Conservation (phyloP, 2,888 invertebrate genomes). For the Lingula anatina region DNA sequence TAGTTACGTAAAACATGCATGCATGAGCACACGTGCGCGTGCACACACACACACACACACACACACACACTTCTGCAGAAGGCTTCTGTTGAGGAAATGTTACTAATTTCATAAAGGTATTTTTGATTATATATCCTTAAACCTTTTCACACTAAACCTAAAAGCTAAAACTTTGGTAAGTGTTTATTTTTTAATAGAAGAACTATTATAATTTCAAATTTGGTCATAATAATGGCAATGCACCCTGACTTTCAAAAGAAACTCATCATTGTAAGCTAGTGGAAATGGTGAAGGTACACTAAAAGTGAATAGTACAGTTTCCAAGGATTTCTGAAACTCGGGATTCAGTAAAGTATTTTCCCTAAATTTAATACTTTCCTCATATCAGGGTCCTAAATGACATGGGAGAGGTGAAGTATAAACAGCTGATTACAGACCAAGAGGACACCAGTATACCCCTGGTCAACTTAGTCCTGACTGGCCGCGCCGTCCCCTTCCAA, state of each 20-base stretch:
- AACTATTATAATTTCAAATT: no score
- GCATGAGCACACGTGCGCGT: neutral
- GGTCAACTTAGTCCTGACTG: conserved; percentile 68
- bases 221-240: no score
- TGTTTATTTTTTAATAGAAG: no score
- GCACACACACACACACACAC: neutral
- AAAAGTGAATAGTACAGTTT: neutral
- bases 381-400: conserved; percentile 26
- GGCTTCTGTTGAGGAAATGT: no score
- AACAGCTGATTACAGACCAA: conserved; percentile 50
- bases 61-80: no score
- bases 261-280: no score
- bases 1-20: neutral
- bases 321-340: neutral
- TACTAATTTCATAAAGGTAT: no score
- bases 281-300: no score
- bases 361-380: neutral
- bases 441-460: conserved; percentile 70
- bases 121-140: no score
- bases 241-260: no score
- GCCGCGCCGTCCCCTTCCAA: conserved; percentile 69
- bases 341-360: neutral
- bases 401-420: conserved; percentile 12
- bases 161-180: no score
- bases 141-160: no score